phyloP scores from a whole-genome alignment of 1,140 invertebrate species.

The Bombus polaris region DNA sequence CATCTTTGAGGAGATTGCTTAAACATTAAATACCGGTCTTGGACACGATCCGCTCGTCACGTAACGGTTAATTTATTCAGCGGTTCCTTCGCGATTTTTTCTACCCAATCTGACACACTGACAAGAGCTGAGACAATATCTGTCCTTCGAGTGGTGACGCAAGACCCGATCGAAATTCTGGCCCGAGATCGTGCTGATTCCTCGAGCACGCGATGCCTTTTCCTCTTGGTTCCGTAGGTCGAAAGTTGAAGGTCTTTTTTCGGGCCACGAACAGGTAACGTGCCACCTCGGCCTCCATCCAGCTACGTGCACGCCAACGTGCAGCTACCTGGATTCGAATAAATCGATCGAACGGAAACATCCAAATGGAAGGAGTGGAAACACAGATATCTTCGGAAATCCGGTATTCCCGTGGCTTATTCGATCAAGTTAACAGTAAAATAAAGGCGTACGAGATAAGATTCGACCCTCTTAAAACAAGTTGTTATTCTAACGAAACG shows the following conservation, averaged over 20 bases:
- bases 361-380: not conserved
- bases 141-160: constrained; percentile 61
- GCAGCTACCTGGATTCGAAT: not conserved
- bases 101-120: not conserved
- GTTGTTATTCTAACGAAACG: not conserved
- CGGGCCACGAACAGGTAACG: constrained; percentile 18
- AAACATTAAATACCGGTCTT: not conserved
- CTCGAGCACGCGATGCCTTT: constrained; percentile 60
- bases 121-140: constrained; percentile 48
- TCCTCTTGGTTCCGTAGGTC: constrained; percentile 57
- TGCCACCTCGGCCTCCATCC: constrained; percentile 42
- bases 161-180: constrained; percentile 53
- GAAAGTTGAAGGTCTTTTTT: constrained; percentile 72
- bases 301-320: not conserved
- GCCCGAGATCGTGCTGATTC: constrained; percentile 55
- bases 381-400: not conserved
- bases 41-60: not conserved
- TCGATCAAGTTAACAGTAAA: not conserved
- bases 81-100: constrained; percentile 9
- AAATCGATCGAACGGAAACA: not conserved
- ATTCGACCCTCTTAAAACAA: not conserved
- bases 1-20: not conserved
- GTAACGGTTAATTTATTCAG: constrained; percentile 55
- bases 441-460: not conserved
- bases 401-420: not conserved